Evolutionary conservation across 2,797 vertebrate genomes (phyloP).

Genomic region (Leucoraja ocellata): DNA sequence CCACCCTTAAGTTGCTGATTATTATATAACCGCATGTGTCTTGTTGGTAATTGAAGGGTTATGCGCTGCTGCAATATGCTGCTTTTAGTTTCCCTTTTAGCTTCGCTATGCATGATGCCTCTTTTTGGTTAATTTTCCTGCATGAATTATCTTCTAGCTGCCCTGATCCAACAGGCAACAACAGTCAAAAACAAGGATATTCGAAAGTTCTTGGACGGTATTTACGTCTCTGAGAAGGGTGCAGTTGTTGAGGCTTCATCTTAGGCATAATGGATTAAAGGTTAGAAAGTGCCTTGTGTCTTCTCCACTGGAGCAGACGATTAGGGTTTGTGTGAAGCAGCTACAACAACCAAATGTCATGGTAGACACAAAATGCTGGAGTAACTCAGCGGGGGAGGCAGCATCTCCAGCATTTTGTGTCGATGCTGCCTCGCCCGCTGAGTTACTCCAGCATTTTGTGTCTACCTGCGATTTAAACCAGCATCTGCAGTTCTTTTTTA

Average conservation of each 20-base stretch:
- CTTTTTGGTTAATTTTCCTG: conserved; percentile 19
- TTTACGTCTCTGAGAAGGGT: conserved; percentile 97
- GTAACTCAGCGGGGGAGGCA: too few species aligned
- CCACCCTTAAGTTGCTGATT: neutral
- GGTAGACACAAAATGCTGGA: too few species aligned
- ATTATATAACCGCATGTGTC: neutral
- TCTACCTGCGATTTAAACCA: too few species aligned
- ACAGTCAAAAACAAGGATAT: conserved; percentile 99
- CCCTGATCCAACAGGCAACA: conserved; percentile 96
- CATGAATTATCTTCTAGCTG: conserved; percentile 65
- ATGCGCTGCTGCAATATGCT: neutral
- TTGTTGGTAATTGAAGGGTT: neutral
- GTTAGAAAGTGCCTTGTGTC: conserved; percentile 25
- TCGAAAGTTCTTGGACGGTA: conserved; percentile 96
- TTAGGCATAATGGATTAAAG: conserved; percentile 57
- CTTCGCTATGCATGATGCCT: neutral
- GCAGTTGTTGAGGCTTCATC: conserved; percentile 74
- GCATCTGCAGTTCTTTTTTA: too few species aligned
- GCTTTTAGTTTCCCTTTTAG: conserved; percentile 19
- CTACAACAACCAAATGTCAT: neutral
- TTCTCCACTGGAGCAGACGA: neutral
- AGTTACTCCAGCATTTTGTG: too few species aligned
- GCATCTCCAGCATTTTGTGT: too few species aligned
- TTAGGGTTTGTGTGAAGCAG: neutral
- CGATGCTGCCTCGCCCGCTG: too few species aligned